Evolutionary conservation across 1,140 invertebrate genomes (phyloP), one percentile per base, ranked within the genome.

Genomic region (Andricus grossulariae): DNA sequence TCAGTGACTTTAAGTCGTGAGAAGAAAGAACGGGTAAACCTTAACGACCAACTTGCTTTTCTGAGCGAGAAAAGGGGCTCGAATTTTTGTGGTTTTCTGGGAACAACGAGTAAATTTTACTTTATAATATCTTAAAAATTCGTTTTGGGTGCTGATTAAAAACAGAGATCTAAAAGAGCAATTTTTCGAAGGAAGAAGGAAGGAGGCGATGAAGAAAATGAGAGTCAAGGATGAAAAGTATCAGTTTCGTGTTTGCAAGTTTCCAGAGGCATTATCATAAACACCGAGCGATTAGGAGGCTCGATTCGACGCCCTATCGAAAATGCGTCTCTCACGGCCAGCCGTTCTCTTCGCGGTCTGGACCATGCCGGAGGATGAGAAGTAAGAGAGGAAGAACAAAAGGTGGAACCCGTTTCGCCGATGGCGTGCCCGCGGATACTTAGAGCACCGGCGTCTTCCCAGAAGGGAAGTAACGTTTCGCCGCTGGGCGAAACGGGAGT

Each of bases 381-480:
- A 66, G 25, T 45, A 60, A 66, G 32, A 66, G 25, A 66, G 15
- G 25, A 66, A 66, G 60, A 66, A 66, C 60, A 66, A 66, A 66
- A 66, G 60, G 32, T 32, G 60, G 32, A 66, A 66, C 60, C 60
- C 60, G 60, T 66, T 66, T 66, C 16, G 60, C 60, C 60, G 60
- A 52, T 52, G 45, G 71, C 50, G 49, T 51, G 71, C 71, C 71
- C 71, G 71, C n/a, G 45, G 71, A 66, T 66, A 66, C 60, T 66
- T 66, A 66, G 25, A 66, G 60, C 25, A 66, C 18, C 76, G 49
- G 72, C 73, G 52, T 71, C 75, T 72, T 73, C 74, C 82, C 60
- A 66, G 60, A 66, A 66, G 60, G 60, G 78, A 83, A 88, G 86
- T 88, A 85, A 87, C 85, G 87, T 88, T 87, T 83, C 77, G 82